Percentiles rank a stretch among this genome's conserved stretches.
These are phyloP conservation scores for Athene cunicularia DNA, from an alignment of 2,113 vertebrate species.

Conservation along the genomic window DNA sequence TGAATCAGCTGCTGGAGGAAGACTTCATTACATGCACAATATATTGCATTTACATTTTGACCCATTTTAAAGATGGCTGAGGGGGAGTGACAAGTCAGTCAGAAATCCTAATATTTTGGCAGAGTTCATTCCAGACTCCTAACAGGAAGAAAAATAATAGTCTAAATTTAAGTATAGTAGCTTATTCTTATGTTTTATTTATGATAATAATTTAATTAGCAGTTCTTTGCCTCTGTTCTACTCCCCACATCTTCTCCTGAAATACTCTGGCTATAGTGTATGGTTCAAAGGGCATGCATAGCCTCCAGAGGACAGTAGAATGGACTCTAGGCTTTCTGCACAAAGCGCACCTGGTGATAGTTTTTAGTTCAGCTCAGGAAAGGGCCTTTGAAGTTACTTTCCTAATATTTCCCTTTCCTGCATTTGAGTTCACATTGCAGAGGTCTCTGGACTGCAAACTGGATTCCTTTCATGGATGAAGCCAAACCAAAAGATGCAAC, in stretches of 20 bases:
- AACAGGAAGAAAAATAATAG: background rate
- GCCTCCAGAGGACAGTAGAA: background rate
- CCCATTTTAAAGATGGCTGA: conserved; percentile 14
- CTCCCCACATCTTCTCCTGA: background rate
- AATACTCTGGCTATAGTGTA: background rate
- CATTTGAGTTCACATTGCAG: background rate
- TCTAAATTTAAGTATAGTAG: background rate
- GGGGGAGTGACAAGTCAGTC: background rate
- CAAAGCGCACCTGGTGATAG: background rate
- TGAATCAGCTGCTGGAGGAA: background rate
- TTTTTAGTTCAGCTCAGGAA: background rate
- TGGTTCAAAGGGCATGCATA: background rate
- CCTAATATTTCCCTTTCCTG: background rate
- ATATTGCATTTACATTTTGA: conserved; percentile 13
- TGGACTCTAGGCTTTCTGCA: background rate
- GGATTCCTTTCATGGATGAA: background rate
- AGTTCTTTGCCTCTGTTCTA: background rate
- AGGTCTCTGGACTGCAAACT: background rate
- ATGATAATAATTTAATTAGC: background rate
- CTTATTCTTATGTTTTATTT: conserved; percentile 15
- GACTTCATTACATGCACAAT: background rate
- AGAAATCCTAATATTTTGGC: conserved; percentile 30
- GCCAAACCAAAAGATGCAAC: background rate
- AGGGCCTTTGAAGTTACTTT: background rate
- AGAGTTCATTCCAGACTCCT: background rate